Conservation (phyloP, 2,113 vertebrate genomes). For the Amphiprion percula region DNA sequence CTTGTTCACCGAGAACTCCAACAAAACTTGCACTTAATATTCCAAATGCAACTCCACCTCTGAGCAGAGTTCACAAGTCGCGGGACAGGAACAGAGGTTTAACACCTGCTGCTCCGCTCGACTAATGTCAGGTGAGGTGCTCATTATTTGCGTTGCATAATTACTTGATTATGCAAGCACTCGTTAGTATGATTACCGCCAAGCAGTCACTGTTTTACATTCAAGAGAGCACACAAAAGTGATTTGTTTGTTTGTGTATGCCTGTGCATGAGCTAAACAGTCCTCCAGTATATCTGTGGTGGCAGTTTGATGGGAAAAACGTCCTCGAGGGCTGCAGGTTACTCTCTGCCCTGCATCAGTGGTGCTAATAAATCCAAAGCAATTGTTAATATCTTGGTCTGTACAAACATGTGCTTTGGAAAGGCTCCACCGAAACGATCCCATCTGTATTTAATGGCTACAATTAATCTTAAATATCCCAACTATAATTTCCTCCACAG, state of each 20-base stretch:
- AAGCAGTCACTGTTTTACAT: constrained; percentile 41
- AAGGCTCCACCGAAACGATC: constrained; percentile 7
- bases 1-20: background rate
- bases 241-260: constrained; percentile 5
- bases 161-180: constrained; percentile 65
- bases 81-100: constrained; percentile 56
- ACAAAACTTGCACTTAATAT: constrained; percentile 41
- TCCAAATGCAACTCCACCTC: constrained; percentile 27
- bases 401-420: constrained; percentile 22
- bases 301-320: constrained; percentile 2
- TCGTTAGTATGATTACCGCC: constrained; percentile 48
- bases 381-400: constrained; percentile 23
- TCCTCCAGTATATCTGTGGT: constrained; percentile 1
- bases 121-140: constrained; percentile 63
- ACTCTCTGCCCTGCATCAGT: constrained; percentile 21
- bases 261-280: background rate
- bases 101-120: constrained; percentile 60
- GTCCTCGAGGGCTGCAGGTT: background rate
- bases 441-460: constrained; percentile 35
- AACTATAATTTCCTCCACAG: constrained; percentile 27
- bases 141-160: constrained; percentile 66
- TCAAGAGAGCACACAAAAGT: constrained; percentile 1
- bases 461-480: constrained; percentile 34
- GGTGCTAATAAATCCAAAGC: constrained; percentile 6
- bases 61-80: constrained; percentile 47